Evolutionary conservation across 2,888 invertebrate species (phyloP).

Genomic region (Trichacis sp.): DNA sequence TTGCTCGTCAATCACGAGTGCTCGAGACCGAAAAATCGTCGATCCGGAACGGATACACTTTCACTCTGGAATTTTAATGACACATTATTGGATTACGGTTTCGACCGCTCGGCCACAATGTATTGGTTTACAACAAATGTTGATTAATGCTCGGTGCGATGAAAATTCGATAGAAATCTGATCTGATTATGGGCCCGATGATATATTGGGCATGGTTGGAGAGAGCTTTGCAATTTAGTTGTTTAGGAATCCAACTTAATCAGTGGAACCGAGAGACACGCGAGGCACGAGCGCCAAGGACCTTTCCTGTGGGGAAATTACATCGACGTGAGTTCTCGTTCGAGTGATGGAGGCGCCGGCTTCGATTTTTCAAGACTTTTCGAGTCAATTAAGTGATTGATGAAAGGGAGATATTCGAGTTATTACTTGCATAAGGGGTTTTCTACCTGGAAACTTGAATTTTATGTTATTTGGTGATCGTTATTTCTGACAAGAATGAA

Average conservation of each 20-base stretch:
- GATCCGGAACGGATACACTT: background rate
- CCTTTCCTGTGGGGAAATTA: too few relatives aligned
- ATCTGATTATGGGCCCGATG: background rate
- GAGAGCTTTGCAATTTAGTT: background rate
- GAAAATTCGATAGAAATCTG: background rate
- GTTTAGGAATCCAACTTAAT: background rate
- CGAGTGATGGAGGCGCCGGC: too few relatives aligned
- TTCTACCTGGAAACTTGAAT: too few relatives aligned
- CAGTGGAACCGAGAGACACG: background rate
- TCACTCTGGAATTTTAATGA: slow-evolving; percentile 1
- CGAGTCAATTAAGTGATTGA: too few relatives aligned
- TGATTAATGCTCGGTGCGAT: background rate
- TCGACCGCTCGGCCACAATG: background rate
- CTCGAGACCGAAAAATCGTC: background rate
- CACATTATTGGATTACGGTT: background rate
- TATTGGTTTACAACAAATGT: background rate
- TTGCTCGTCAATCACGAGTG: background rate
- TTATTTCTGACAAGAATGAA: too few relatives aligned
- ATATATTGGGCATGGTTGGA: background rate
- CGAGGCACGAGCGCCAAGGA: too few relatives aligned
- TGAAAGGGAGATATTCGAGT: too few relatives aligned
- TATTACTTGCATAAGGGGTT: too few relatives aligned
- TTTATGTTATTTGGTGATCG: too few relatives aligned
- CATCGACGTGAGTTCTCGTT: too few relatives aligned
- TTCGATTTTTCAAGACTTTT: too few relatives aligned